phyloP scores from a whole-genome alignment of 2,113 vertebrate genomes.

The Aix galericulata region DNA sequence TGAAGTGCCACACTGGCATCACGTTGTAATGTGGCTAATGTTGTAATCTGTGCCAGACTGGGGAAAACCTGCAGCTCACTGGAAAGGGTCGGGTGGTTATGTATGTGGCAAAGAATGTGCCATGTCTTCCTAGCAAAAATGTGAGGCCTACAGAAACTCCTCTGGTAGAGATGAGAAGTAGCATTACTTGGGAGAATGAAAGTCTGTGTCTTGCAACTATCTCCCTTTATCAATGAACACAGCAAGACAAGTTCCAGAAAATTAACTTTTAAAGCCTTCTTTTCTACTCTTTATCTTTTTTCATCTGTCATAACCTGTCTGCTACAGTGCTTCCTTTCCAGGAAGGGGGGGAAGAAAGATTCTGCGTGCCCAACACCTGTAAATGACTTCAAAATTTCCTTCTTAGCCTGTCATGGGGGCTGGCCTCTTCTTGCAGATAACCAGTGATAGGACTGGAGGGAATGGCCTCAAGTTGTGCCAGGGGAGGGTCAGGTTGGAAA shows the following conservation, averaged over 20 bases:
- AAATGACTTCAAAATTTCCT: too few relatives aligned
- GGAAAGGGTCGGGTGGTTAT: not conserved
- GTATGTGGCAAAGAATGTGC: accelerated
- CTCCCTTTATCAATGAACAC: accelerated
- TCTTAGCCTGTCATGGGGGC: too few relatives aligned
- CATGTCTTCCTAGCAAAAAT: not conserved
- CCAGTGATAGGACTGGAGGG: too few relatives aligned
- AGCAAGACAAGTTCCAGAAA: accelerated
- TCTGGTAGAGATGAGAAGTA: not conserved
- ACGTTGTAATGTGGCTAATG: accelerated
- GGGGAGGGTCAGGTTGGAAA: too few relatives aligned
- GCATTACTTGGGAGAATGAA: not conserved
- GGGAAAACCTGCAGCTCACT: accelerated
- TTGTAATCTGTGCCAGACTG: too few relatives aligned
- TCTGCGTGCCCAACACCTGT: too few relatives aligned
- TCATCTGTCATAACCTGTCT: not conserved
- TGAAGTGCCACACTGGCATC: not conserved
- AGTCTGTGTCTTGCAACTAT: not conserved
- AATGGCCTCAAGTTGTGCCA: too few relatives aligned
- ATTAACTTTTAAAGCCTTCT: not conserved
- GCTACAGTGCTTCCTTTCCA: not conserved
- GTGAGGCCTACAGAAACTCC: accelerated
- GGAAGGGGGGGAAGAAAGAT: accelerated
- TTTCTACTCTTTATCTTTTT: not conserved
- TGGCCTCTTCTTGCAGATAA: too few relatives aligned